These are phyloP conservation scores for Prorops nasuta DNA, from an alignment of 1,140 invertebrate species.

Conservation along the genomic window DNA sequence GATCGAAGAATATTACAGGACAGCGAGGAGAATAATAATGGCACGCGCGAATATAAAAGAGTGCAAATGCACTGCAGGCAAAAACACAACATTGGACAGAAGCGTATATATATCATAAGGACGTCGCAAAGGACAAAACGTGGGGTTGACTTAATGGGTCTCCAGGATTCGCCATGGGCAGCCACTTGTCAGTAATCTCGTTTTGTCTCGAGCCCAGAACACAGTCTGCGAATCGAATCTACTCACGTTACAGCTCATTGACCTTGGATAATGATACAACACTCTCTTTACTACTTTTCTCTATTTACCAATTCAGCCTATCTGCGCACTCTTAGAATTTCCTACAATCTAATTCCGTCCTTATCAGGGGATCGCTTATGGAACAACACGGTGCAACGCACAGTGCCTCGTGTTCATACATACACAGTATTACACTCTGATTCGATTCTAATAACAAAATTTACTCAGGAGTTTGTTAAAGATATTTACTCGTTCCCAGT, in stretches of 20 bases:
- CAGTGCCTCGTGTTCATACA: no score
- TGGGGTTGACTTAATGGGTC: slow-evolving; percentile 34
- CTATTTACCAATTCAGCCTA: no score
- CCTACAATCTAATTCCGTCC: no score
- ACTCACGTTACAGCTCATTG: slow-evolving; percentile 26
- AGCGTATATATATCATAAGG: slow-evolving; percentile 17
- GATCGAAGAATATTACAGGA: no score
- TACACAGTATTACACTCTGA: no score
- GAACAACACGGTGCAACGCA: no score
- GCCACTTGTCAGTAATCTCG: slow-evolving; percentile 41
- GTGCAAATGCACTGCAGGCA: slow-evolving; percentile 23
- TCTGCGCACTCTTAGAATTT: no score
- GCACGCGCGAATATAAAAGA: slow-evolving; percentile 2
- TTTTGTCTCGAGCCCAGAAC: slow-evolving; percentile 34
- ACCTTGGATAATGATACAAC: slow-evolving; percentile 20
- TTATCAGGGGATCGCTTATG: no score
- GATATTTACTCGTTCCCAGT: no score
- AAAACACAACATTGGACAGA: slow-evolving; percentile 26
- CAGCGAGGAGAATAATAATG: slow-evolving; percentile 8
- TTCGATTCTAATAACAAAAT: no score
- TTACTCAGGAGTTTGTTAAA: no score
- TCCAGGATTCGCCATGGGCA: slow-evolving; percentile 39
- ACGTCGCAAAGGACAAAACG: slow-evolving; percentile 7
- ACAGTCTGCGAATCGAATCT: slow-evolving; percentile 30
- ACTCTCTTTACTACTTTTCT: no score